A percentile compares a stretch with the other conserved stretches of the same genome.
Conservation (phyloP, 2,888 invertebrate genomes). For the Stenodera caucasica region DNA sequence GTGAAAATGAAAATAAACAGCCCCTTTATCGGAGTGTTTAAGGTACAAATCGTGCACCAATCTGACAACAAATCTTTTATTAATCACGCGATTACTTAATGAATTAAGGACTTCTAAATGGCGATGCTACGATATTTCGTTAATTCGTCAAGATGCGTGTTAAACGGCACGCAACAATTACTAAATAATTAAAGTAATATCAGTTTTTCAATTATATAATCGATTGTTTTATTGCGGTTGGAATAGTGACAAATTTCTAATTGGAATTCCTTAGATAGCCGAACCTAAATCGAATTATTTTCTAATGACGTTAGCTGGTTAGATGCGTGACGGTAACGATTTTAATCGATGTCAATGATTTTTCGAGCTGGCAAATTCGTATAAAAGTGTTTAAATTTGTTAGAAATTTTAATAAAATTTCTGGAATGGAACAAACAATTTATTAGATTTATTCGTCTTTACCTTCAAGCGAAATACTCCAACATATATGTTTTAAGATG, state of each 20-base stretch:
- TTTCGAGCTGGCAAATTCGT: too few relatives aligned
- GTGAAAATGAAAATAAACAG: not conserved
- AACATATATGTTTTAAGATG: slow-evolving; percentile 28
- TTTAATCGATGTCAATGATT: slow-evolving; percentile 45
- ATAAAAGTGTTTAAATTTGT: slow-evolving; percentile 39
- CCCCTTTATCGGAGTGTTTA: not conserved
- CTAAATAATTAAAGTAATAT: slow-evolving; percentile 36
- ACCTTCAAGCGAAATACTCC: slow-evolving; percentile 31
- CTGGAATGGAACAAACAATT: slow-evolving; percentile 31
- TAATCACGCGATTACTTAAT: slow-evolving; percentile 42
- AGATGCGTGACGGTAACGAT: slow-evolving; percentile 48
- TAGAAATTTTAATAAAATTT: slow-evolving; percentile 43
- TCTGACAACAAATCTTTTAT: slow-evolving; percentile 38
- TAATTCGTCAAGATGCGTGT: slow-evolving; percentile 37
- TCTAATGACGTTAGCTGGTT: slow-evolving; percentile 52
- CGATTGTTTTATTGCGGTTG: slow-evolving; percentile 49
- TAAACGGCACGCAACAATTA: slow-evolving; percentile 39
- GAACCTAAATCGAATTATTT: slow-evolving; percentile 48
- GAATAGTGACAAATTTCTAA: slow-evolving; percentile 56
- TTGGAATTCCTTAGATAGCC: slow-evolving; percentile 54
- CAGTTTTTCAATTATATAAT: slow-evolving; percentile 33
- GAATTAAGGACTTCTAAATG: slow-evolving; percentile 36
- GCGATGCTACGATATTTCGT: slow-evolving; percentile 26
- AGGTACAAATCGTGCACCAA: slow-evolving; percentile 10
- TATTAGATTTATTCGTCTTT: slow-evolving; percentile 31